Percentiles rank a stretch among this genome's conserved stretches.
phyloP scores from a whole-genome alignment of 2,113 vertebrate genomes.

The Mellivora capensis region DNA sequence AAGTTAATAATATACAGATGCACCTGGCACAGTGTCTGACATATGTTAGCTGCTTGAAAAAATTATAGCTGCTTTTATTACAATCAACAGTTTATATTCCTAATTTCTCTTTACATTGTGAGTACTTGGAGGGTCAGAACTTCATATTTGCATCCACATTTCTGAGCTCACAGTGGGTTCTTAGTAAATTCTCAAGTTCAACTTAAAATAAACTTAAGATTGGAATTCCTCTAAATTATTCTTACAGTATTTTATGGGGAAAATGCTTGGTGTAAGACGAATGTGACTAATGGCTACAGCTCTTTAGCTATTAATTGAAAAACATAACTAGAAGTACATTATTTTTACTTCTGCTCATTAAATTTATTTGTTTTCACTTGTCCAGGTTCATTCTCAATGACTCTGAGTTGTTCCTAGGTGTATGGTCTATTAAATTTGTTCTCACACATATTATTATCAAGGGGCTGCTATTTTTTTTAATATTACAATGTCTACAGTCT shows the following conservation, averaged over 20 bases:
- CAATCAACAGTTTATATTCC: neutral
- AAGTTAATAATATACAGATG: neutral
- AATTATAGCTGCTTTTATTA: neutral
- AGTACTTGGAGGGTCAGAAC: neutral
- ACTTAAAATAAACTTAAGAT: neutral
- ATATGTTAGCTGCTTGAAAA: neutral
- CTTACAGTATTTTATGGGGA: neutral
- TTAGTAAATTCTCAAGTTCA: neutral
- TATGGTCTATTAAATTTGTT: neutral
- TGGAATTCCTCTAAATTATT: neutral
- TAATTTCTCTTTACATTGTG: neutral
- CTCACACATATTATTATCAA: neutral
- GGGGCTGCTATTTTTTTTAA: neutral
- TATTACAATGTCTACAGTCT: neutral
- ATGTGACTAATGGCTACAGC: neutral
- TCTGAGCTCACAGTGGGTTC: neutral
- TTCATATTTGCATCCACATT: neutral
- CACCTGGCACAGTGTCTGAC: neutral
- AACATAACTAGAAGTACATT: neutral
- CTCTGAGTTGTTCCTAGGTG: neutral
- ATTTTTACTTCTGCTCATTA: conserved; percentile 22
- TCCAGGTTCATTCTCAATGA: neutral
- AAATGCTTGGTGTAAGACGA: neutral
- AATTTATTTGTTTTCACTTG: conserved; percentile 28
- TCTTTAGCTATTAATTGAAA: conserved; percentile 7